Conservation (phyloP, 1,140 invertebrate species). For the Plutomurus gul region DNA sequence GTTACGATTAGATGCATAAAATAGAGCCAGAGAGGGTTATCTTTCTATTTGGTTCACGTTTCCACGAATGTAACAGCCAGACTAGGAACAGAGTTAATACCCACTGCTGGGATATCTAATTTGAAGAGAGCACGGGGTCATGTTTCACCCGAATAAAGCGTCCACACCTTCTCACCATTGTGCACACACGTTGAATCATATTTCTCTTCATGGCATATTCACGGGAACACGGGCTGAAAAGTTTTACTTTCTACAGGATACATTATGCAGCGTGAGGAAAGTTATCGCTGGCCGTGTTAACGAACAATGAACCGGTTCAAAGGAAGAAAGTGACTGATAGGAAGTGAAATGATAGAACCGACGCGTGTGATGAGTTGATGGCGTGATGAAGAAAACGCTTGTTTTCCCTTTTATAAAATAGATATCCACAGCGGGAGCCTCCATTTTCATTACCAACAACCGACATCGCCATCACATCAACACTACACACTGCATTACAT, state of each 20-base stretch:
- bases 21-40: too few species aligned
- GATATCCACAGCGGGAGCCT: constrained; percentile 37
- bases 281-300: too few species aligned
- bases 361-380: constrained; percentile 17
- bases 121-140: too few species aligned
- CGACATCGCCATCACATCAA: background rate
- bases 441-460: constrained; percentile 40
- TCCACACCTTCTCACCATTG: background rate
- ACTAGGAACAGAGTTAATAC: too few species aligned
- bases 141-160: too few species aligned
- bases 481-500: background rate
- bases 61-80: too few species aligned
- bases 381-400: constrained; percentile 34
- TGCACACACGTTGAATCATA: too few species aligned
- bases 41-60: too few species aligned
- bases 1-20: too few species aligned
- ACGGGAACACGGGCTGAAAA: background rate
- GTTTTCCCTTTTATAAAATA: constrained; percentile 44
- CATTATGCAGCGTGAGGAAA: background rate
- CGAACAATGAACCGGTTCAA: background rate
- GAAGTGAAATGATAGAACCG: background rate
- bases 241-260: background rate
- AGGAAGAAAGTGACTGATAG: constrained; percentile 15
- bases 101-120: too few species aligned
- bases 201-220: too few species aligned